Evolutionary conservation across 2,888 invertebrate genomes (phyloP).

Genomic region (Cheilosia vernalis): DNA sequence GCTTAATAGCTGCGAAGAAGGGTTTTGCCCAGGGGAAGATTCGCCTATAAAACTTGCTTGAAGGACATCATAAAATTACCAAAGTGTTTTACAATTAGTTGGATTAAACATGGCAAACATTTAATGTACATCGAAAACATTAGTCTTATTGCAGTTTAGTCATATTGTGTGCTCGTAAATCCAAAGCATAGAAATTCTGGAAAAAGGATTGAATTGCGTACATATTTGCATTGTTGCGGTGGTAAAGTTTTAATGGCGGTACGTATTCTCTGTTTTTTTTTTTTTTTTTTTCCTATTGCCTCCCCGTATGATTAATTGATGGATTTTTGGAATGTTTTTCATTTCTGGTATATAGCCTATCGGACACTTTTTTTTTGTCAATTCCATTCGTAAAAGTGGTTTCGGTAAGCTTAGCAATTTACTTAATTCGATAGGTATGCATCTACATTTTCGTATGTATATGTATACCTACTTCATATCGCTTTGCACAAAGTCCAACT

Average conservation of each 20-base stretch:
- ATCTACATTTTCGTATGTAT: too few species aligned
- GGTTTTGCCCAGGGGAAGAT: conserved; percentile 54
- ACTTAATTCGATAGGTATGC: too few species aligned
- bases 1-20: conserved; percentile 65
- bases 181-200: conserved; percentile 1
- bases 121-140: conserved; percentile 42
- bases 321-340: too few species aligned
- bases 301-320: too few species aligned
- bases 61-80: conserved; percentile 58
- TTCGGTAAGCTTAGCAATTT: too few species aligned
- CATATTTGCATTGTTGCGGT: not conserved
- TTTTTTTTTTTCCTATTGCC: too few species aligned
- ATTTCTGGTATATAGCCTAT: too few species aligned
- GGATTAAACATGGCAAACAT: conserved; percentile 49
- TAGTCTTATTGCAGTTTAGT: conserved; percentile 36
- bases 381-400: too few species aligned
- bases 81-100: conserved; percentile 64
- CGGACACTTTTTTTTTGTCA: too few species aligned
- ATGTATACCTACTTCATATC: too few species aligned
- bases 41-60: conserved; percentile 49
- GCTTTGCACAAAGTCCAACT: too few species aligned
- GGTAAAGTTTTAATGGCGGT: not conserved
- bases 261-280: too few species aligned
- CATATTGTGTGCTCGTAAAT: conserved; percentile 27
- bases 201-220: conserved; percentile 10